Percentiles rank a stretch among this genome's conserved stretches.
Evolutionary conservation across 2,888 invertebrate genomes (phyloP).

Genomic region (Pristionchus entomophagus): DNA sequence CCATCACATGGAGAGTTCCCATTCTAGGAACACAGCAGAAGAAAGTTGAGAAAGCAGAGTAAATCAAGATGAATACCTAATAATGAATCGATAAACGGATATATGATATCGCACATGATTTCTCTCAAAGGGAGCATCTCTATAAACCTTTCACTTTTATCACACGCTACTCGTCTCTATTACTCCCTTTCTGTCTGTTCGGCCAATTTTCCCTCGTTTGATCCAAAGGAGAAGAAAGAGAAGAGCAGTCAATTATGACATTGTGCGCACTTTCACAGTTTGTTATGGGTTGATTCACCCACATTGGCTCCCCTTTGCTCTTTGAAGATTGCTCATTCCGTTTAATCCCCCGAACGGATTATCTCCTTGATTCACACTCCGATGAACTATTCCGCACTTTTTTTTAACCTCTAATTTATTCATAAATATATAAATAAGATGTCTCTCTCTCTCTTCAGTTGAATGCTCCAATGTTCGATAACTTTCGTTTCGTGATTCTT

Average conservation of each 20-base stretch:
- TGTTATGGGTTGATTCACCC: not conserved
- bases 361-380: slow-evolving; percentile 27
- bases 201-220: slow-evolving; percentile 28
- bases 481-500: slow-evolving; percentile 43
- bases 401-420: not conserved
- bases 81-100: not conserved
- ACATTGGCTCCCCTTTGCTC: not conserved
- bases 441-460: not conserved
- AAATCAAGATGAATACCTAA: not conserved
- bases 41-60: not conserved
- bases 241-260: slow-evolving; percentile 1
- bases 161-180: not conserved
- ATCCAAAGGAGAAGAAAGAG: not conserved
- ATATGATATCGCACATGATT: not conserved
- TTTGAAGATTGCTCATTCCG: not conserved
- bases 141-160: not conserved
- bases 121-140: not conserved
- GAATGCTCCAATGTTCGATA: slow-evolving; percentile 32
- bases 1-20: slow-evolving; percentile 73
- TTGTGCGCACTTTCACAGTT: not conserved
- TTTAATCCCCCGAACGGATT: not conserved
- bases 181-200: slow-evolving; percentile 28
- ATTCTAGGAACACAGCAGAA: slow-evolving; percentile 63
- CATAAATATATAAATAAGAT: not conserved
- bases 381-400: not conserved